phyloP scores from a whole-genome alignment of 2,888 invertebrate genomes.

The Dolomedes plantarius region DNA sequence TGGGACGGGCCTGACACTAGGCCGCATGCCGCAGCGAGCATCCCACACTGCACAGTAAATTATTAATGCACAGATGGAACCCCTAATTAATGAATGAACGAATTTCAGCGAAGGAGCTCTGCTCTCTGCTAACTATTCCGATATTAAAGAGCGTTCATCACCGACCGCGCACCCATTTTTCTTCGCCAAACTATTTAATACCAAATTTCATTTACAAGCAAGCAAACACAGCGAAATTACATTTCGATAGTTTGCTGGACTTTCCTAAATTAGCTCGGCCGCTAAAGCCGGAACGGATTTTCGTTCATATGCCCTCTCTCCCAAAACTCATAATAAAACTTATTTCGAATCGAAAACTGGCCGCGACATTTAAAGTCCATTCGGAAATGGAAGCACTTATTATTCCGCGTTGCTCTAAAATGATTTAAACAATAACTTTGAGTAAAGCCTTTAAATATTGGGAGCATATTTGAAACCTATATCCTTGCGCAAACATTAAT shows the following conservation, averaged over 20 bases:
- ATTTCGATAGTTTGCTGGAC: slow-evolving; percentile 6
- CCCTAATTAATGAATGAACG: no score
- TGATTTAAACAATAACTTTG: slow-evolving; percentile 70
- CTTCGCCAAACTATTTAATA: neutral
- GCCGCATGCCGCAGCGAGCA: no score
- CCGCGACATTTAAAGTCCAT: slow-evolving; percentile 62
- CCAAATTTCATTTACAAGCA: slow-evolving; percentile 11
- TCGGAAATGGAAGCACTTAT: slow-evolving; percentile 54
- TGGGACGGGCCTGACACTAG: no score
- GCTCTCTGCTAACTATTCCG: neutral
- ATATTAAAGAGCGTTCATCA: no score
- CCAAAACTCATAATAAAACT: slow-evolving; percentile 52
- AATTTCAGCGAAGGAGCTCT: no score
- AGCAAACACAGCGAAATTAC: slow-evolving; percentile 1
- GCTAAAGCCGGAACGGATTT: neutral
- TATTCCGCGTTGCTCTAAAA: slow-evolving; percentile 52
- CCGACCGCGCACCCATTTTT: neutral
- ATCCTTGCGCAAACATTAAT: slow-evolving; percentile 67
- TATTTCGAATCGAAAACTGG: slow-evolving; percentile 19
- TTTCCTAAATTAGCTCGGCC: neutral
- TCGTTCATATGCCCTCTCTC: slow-evolving; percentile 27
- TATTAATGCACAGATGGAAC: no score
- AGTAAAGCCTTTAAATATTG: slow-evolving; percentile 45
- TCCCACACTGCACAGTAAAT: no score
- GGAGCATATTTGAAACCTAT: slow-evolving; percentile 58